Evolutionary conservation across 2,888 invertebrate genomes (phyloP).

Genomic region (Spialia ferax): DNA sequence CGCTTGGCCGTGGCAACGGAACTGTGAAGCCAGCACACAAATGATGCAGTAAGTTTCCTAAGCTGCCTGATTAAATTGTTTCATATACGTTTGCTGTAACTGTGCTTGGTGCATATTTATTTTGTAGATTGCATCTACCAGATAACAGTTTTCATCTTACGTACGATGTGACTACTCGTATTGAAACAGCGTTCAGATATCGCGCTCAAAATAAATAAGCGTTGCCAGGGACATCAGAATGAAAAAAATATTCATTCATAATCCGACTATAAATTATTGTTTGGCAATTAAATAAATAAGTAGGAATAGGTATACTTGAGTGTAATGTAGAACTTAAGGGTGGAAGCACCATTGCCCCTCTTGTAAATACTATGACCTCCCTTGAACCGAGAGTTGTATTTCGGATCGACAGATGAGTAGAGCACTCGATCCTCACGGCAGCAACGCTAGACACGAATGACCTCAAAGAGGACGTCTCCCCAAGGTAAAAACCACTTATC

Average conservation of each 20-base stretch:
- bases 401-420: too few relatives aligned
- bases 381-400: too few relatives aligned
- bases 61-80: conserved; percentile 16
- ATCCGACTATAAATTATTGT: neutral
- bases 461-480: too few relatives aligned
- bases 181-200: neutral
- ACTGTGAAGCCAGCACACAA: conserved; percentile 38
- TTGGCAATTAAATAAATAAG: neutral
- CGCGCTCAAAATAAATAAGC: neutral
- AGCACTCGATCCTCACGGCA: too few relatives aligned
- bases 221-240: neutral
- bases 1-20: conserved; percentile 46
- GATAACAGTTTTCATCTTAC: conserved; percentile 6
- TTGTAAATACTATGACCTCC: neutral
- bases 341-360: neutral
- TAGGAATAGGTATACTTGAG: neutral
- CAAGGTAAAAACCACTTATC: too few relatives aligned
- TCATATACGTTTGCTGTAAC: conserved; percentile 5
- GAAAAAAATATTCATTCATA: neutral
- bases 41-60: neutral
- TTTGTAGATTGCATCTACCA: neutral
- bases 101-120: conserved; percentile 12
- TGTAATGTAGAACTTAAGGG: neutral
- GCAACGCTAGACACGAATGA: too few relatives aligned
- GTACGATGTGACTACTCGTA: neutral